A percentile compares a stretch with the other conserved stretches of the same genome.
These are phyloP conservation scores for Temnopleurus reevesii DNA, from an alignment of 53 echinoderm and acorn worm species.

Conservation along the genomic window DNA sequence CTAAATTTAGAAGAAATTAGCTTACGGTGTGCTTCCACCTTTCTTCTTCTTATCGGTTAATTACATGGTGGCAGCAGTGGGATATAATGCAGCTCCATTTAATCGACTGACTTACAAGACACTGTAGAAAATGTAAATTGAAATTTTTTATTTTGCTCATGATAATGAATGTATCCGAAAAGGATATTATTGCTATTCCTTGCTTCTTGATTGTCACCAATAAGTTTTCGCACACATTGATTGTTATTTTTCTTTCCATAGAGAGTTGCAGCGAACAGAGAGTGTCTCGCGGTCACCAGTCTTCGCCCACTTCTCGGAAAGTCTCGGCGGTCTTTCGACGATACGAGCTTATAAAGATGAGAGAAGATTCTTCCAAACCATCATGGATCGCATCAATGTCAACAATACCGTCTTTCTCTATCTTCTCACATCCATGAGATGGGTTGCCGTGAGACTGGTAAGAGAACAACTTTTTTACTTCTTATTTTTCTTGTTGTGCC, in stretches of 20 bases:
- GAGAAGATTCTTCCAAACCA: conserved; percentile 59
- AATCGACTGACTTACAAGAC: too few species aligned
- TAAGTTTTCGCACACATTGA: background rate
- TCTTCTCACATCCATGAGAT: conserved; percentile 69
- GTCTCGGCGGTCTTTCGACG: conserved; percentile 72
- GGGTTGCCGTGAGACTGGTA: conserved; percentile 74
- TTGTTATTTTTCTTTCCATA: background rate
- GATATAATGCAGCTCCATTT: too few species aligned
- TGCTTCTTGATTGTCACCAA: too few species aligned
- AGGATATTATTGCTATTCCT: too few species aligned
- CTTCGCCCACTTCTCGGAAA: conserved; percentile 82
- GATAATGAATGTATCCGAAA: too few species aligned
- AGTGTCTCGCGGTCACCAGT: conserved; percentile 78
- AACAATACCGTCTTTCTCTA: conserved; percentile 76
- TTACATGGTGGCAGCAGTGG: too few species aligned
- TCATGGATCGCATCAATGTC: conserved; percentile 59
- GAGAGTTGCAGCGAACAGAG: conserved; percentile 82
- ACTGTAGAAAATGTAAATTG: too few species aligned
- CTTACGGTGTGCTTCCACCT: too few species aligned
- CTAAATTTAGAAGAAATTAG: too few species aligned
- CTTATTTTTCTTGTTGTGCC: background rate
- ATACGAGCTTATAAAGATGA: conserved; percentile 78
- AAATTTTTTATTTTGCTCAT: too few species aligned
- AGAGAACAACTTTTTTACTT: conserved; percentile 1
- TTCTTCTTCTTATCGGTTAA: too few species aligned